phyloP scores from a whole-genome alignment of 2,797 vertebrate genomes.

The Danio jaintianensis region DNA sequence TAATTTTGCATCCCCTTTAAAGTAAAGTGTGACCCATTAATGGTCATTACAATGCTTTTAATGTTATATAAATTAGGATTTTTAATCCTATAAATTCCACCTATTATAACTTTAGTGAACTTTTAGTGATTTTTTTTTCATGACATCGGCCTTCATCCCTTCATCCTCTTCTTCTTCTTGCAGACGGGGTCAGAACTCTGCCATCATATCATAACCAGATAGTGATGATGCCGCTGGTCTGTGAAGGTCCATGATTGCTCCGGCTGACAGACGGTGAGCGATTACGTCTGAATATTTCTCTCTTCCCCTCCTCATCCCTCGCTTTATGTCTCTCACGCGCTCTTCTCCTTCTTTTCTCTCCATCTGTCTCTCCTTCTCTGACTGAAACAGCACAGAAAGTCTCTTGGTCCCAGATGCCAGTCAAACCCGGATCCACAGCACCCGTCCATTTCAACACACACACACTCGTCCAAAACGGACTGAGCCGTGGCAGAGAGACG shows the following conservation, averaged over 20 bases:
- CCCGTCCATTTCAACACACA: constrained; percentile 79
- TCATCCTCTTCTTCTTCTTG: constrained; percentile 59
- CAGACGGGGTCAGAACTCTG: constrained; percentile 59
- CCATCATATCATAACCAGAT: constrained; percentile 98
- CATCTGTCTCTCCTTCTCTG: constrained; percentile 72
- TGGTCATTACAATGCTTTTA: too few species aligned
- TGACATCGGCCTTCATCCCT: constrained; percentile 35
- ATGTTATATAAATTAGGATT: too few species aligned
- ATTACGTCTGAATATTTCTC: constrained; percentile 79
- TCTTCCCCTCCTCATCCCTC: constrained; percentile 57
- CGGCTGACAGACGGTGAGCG: constrained; percentile 81
- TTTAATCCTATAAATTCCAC: too few species aligned
- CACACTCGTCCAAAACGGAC: constrained; percentile 82
- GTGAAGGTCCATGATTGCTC: constrained; percentile 95
- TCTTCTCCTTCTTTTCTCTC: constrained; percentile 53
- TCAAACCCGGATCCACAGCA: constrained; percentile 79
- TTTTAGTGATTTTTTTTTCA: too few species aligned
- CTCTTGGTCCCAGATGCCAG: constrained; percentile 86
- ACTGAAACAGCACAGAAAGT: constrained; percentile 64
- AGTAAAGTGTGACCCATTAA: too few species aligned
- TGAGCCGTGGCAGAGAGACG: constrained; percentile 70
- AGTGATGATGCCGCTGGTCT: constrained; percentile 99
- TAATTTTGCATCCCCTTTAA: too few species aligned
- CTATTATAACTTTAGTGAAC: too few species aligned
- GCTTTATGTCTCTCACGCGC: constrained; percentile 12